Evolutionary conservation across 2,888 invertebrate species (phyloP).

Genomic region (Adelognathus sp.): DNA sequence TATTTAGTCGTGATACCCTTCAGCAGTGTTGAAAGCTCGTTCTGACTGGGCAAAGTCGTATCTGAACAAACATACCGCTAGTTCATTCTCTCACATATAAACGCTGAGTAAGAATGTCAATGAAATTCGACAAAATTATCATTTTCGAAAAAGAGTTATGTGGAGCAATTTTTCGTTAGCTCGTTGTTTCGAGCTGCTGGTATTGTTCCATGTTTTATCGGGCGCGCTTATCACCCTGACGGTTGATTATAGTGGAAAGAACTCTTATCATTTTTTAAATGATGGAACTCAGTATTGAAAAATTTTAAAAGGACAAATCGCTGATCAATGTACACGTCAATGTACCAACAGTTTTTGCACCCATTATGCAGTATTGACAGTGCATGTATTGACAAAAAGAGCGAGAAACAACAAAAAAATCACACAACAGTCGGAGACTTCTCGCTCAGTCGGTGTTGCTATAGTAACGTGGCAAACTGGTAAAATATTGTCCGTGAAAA

Average conservation of each 20-base stretch:
- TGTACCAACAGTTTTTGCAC: not conserved
- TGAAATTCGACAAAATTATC: not conserved
- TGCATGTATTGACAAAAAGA: conserved; percentile 15
- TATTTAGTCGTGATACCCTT: too few species aligned
- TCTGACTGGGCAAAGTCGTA: not conserved
- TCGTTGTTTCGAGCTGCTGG: not conserved
- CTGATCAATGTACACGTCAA: conserved; percentile 53
- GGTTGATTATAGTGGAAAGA: conserved; percentile 20
- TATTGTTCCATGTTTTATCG: conserved; percentile 2
- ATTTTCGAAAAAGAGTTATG: not conserved
- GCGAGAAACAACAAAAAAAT: conserved; percentile 53
- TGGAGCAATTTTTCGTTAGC: not conserved
- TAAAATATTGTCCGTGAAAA: conserved; percentile 73
- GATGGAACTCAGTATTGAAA: conserved; percentile 54
- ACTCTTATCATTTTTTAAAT: conserved; percentile 32
- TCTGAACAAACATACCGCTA: not conserved
- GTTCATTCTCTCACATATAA: conserved; percentile 8
- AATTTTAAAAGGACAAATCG: conserved; percentile 64
- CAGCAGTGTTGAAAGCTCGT: too few species aligned
- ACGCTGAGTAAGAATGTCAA: conserved; percentile 59
- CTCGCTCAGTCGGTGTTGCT: conserved; percentile 70
- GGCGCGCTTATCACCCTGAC: not conserved
- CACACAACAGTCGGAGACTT: conserved; percentile 53
- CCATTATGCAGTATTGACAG: conserved; percentile 2
- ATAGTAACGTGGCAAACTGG: conserved; percentile 75